Conservation (phyloP, 2,113 vertebrate species). For the Actinemys pallida region DNA sequence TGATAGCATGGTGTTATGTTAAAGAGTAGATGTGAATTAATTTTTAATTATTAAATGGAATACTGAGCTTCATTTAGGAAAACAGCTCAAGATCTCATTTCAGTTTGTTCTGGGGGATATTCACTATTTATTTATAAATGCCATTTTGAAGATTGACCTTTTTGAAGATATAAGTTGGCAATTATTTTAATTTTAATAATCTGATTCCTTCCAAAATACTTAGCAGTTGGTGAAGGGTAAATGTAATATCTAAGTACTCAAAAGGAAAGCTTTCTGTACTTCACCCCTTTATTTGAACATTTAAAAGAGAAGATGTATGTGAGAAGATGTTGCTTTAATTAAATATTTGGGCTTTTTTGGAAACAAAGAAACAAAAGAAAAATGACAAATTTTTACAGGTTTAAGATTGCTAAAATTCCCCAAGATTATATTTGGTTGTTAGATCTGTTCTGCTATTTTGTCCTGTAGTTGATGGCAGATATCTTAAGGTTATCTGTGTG, state of each 20-base stretch:
- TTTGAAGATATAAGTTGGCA: neutral
- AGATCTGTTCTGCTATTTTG: neutral
- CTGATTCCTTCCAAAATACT: neutral
- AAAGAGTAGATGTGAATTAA: neutral
- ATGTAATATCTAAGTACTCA: neutral
- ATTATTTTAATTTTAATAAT: neutral
- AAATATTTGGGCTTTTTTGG: neutral
- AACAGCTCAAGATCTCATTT: neutral
- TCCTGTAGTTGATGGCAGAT: neutral
- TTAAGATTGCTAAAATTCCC: neutral
- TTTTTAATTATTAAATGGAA: neutral
- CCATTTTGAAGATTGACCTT: neutral
- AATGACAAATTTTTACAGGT: neutral
- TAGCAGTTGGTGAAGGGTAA: neutral
- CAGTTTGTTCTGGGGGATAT: neutral
- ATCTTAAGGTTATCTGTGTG: neutral
- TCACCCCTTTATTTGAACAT: neutral
- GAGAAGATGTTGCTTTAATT: neutral
- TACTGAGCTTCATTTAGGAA: neutral
- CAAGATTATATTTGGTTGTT: rapidly evolving
- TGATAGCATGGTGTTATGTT: neutral
- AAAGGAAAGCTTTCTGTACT: neutral
- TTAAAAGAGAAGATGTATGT: neutral
- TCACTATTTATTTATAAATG: neutral
- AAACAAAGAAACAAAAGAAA: neutral